Evolutionary conservation across 2,888 invertebrate species (phyloP), one percentile per base, ranked within the genome.

Genomic region (Kuschelorhynchus macadamiae): DNA sequence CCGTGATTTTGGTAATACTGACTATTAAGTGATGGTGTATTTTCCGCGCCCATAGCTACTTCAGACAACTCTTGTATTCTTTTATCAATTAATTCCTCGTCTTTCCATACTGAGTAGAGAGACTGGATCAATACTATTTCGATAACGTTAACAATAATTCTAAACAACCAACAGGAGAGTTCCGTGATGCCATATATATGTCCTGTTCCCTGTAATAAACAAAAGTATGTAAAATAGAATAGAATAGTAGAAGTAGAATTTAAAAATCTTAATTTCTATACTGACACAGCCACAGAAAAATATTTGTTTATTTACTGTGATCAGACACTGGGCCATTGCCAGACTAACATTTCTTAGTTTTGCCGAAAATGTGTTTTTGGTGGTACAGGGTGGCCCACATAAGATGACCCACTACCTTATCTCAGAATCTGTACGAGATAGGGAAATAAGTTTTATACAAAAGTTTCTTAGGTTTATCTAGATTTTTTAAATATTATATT

Each of bases 51-150:
- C 50, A 82, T 77, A 50, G 79, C 76, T 7, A 80, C 75, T 81
- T 85, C 82, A 65, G 83, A 85, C 64, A 86, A 80, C 74, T 85
- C 85, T 72, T 84, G 82, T 65, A 86, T 74, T 72, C 86, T 80
- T 68, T 84, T 82, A 53, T 83, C 76, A 9, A 86, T 83, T 39
- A 85, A 75, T 74, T 86, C 85, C 74, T 87, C 87, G 73, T 87
- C 86, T 73, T 85, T 85, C 87, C 87, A 87, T 20, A 82, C 77
- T 17, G 85, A 79, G 75, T 86, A 86, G 64, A 86, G 80, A 7
- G 86, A 86, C 76, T 86, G 86, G 33, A 87, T 83, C 70, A 86
- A 82, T 33, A 87, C 79, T 59, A 86, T 80, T 67, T 85, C 84
- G 69, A 86, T 80, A 61, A 85, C 83, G 75, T 83, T 85, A 30